Evolutionary conservation across 1,140 invertebrate species (phyloP), one percentile per base, ranked within the genome.

Genomic region (Drosophila arizonae): DNA sequence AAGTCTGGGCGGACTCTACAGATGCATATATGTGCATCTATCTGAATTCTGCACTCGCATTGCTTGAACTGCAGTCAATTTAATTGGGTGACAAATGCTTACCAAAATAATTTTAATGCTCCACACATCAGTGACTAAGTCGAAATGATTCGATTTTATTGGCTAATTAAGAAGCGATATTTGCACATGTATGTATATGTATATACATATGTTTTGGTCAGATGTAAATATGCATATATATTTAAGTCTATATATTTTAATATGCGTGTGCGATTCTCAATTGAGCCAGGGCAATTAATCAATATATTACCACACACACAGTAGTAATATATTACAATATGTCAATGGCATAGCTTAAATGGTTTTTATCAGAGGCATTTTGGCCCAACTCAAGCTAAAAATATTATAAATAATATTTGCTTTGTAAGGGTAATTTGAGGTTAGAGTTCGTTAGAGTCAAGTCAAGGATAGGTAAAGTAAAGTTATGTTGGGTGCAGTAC

Each of bases 51-150:
- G 21, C 58, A 41, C 15, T 36, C 15, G 10, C 41, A 48, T 15
- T 66, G 46, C 26, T 70, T 60, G 30, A 46, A 15, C 43, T 88
- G 84, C 77, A 88, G 70, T 68, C 68, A 73, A 72, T 89, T 89
- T 89, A 88, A 89, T 89, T 88, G 85, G 84, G 85, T 88, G 84
- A 88, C 84, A 88, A 88, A 88, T 88, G 85, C 85, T 67, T 68
- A 89, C 73, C 70, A 69, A 88, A 88, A 89, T 88, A 75, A 75
- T 88, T 68, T 71, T 65, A 75, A 84, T 80, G 77, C 75, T 88
- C 84, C 80, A 88, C 85, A 80, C 71, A 85, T 89, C 85, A 84
- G 68, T 88, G 84, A 88, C 84, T 89, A 88, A 88, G 87, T 80
- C 71, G 62, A 68, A 87, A 89, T 88, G 84, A 88, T 88, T 89